Percentiles rank a stretch among this genome's conserved stretches.
phyloP scores from a whole-genome alignment of 23 tunicate species.

The Ascidia mentula region DNA sequence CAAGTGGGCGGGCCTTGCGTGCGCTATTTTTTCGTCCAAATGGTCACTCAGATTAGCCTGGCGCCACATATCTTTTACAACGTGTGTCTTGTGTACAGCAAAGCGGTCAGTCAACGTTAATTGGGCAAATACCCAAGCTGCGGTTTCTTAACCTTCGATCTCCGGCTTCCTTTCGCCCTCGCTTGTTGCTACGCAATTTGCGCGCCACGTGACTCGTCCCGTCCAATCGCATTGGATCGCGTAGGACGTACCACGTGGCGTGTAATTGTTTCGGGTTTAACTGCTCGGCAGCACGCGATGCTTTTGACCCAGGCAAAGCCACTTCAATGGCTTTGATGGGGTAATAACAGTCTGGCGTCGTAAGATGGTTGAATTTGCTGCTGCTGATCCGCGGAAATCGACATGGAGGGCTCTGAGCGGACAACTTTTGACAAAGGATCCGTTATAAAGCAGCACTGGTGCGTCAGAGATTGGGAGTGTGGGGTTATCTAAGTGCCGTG shows the following conservation, averaged over 20 bases:
- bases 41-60: too few species aligned
- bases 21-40: too few species aligned
- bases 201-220: not conserved
- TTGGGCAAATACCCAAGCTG: not conserved
- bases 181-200: conserved; percentile 6
- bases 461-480: too few species aligned
- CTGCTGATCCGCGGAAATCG: too few species aligned
- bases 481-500: too few species aligned
- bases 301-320: not conserved
- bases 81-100: not conserved
- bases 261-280: not conserved
- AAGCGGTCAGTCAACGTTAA: not conserved
- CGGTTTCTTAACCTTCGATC: not conserved
- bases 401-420: too few species aligned
- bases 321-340: not conserved
- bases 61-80: not conserved
- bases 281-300: conserved; percentile 5
- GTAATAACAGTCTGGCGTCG: not conserved
- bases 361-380: not conserved
- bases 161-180: not conserved
- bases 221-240: not conserved
- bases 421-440: too few species aligned
- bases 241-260: not conserved
- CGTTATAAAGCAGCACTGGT: too few species aligned
- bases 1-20: too few species aligned